These are phyloP conservation scores for Nibea coibor DNA, from an alignment of 2,113 vertebrate species.

Conservation along the genomic window DNA sequence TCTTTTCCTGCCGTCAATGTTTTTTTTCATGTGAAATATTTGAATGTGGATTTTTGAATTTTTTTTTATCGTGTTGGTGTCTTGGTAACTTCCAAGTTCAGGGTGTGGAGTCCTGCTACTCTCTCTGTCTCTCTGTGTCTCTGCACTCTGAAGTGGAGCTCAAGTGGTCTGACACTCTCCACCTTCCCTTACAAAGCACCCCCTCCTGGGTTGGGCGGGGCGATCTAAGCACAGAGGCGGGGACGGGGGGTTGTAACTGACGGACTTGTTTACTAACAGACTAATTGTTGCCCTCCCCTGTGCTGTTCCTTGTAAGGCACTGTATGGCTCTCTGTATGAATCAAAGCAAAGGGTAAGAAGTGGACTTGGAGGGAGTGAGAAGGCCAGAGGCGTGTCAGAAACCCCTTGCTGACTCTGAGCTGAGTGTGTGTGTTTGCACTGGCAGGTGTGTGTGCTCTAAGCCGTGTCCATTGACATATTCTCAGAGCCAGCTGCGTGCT, in stretches of 20 bases:
- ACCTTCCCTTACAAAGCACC: conserved; percentile 78
- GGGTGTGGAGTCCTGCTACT: conserved; percentile 33
- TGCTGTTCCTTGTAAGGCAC: conserved; percentile 63
- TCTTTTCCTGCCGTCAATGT: conserved; percentile 6
- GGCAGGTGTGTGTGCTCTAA: conserved; percentile 55
- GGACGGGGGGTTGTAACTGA: conserved; percentile 58
- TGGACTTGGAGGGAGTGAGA: conserved; percentile 32
- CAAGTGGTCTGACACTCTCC: conserved; percentile 77
- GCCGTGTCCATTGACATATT: conserved; percentile 21
- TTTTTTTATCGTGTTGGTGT: conserved; percentile 25
- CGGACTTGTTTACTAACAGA: conserved; percentile 78
- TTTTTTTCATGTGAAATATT: conserved; percentile 1
- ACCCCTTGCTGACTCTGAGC: conserved; percentile 22
- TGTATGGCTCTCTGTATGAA: conserved; percentile 51
- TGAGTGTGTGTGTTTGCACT: conserved; percentile 23
- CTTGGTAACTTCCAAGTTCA: conserved; percentile 33
- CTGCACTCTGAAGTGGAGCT: conserved; percentile 73
- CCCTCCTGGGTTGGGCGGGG: conserved; percentile 74
- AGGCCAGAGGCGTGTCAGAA: conserved; percentile 38
- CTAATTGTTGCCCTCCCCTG: conserved; percentile 75
- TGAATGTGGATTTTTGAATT: background rate
- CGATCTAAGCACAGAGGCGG: conserved; percentile 65
- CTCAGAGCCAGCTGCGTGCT: conserved; percentile 33
- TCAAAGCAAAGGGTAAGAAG: conserved; percentile 56
- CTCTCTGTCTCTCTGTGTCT: conserved; percentile 42